A percentile compares a stretch with the other conserved stretches of the same genome.
phyloP scores from a whole-genome alignment of 1,140 invertebrate genomes.

The Sycophaga agraensis region DNA sequence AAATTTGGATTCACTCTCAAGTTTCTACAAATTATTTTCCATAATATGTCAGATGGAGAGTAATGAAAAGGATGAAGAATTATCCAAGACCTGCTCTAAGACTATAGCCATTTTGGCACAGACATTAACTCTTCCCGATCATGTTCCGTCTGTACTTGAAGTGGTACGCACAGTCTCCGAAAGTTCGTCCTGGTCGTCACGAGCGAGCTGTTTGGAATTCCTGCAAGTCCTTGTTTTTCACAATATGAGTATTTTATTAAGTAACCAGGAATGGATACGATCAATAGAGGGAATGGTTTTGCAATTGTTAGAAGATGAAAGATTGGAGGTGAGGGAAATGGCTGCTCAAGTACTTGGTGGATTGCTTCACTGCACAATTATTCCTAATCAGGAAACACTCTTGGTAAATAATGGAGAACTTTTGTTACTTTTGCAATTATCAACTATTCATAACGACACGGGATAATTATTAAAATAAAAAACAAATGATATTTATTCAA shows the following conservation, averaged over 20 bases:
- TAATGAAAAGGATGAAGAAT: conserved; percentile 78
- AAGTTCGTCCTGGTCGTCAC: conserved; percentile 75
- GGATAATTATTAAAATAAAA: too few species aligned
- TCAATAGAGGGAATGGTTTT: conserved; percentile 65
- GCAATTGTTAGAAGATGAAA: conserved; percentile 67
- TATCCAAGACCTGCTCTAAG: conserved; percentile 67
- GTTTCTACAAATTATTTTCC: conserved; percentile 66
- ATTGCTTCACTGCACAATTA: conserved; percentile 81
- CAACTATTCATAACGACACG: too few species aligned
- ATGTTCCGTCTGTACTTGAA: conserved; percentile 60
- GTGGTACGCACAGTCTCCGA: conserved; percentile 56
- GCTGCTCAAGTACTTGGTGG: conserved; percentile 83
- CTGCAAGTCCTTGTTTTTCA: conserved; percentile 82
- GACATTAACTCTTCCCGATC: conserved; percentile 56
- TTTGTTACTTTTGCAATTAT: too few species aligned
- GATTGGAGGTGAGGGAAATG: conserved; percentile 77
- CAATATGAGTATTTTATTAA: conserved; percentile 76
- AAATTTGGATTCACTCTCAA: conserved; percentile 55
- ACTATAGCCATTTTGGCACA: conserved; percentile 69
- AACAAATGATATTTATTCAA: too few species aligned
- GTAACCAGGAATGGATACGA: conserved; percentile 59
- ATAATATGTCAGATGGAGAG: conserved; percentile 74
- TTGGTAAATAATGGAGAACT: conserved; percentile 50
- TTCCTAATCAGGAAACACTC: conserved; percentile 63
- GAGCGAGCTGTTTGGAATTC: conserved; percentile 71